Evolutionary conservation across 2,888 invertebrate genomes (phyloP), one percentile per base, ranked within the genome.

Genomic region (Orgyia antiqua): DNA sequence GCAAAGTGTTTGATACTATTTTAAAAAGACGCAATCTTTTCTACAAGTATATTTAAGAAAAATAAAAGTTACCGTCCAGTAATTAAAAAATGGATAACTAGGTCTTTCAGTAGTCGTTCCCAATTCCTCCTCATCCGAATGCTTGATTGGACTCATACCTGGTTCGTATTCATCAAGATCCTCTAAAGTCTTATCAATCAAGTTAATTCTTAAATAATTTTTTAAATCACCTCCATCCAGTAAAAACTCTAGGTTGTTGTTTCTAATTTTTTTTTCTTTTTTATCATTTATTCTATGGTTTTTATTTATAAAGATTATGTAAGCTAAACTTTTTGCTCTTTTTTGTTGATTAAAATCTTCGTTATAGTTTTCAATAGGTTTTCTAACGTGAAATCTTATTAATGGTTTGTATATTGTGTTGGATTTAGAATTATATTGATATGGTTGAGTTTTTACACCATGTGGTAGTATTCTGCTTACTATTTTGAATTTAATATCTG

Each of bases 61-160:
- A n/a, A n/a, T n/a, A n/a, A n/a, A n/a, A n/a, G n/a, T n/a, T n/a
- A 73, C 72, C 42, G 67, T 69, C 72, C 72, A 73, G 19, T 59
- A 67, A 31, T 68, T 62, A 64, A 64, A 69, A 20, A 45, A 60
- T 0, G 56, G 46, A 24, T 64, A 59, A 0, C 25, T 1, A 1
- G 57, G 54, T 2, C 17, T 8, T 9, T 29, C 24, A 0, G 9
- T n/a, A 0, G 27, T 26, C 3, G 13, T 17, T 6, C 23, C 2
- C 1, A 2, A 1, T 4, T 2, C 3, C 0, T 24, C 11, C 0
- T 1, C 1, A 4, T 17, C 12, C 0, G 7, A 6, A 1, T 29
- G 6, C 3, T 12, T 2, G 4, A 24, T 4, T 6, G 25, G 20
- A 2, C 7, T 2, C 1, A 4, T 1, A 1, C 21, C 25, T 13